Conservation (phyloP, 35 echinoderm and acorn worm species). For the Heliocidaris erythrogramma region DNA sequence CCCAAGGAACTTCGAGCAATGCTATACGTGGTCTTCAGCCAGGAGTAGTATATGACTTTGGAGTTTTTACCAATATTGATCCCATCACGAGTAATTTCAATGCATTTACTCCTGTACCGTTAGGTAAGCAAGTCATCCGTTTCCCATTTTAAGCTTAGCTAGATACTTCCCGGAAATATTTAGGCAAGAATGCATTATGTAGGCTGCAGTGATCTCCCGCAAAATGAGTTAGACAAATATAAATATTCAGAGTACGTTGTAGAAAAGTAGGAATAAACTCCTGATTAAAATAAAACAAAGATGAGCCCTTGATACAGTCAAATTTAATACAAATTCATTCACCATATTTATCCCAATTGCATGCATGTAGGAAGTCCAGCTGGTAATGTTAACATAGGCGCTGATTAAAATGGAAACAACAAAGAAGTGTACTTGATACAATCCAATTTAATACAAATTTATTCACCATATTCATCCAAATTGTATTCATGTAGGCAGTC, state of each 20-base stretch:
- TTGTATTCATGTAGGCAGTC: not conserved
- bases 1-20: not conserved
- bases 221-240: not conserved
- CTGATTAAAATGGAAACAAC: not conserved
- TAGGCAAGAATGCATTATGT: not conserved
- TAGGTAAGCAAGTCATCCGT: not conserved
- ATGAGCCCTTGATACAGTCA: not conserved
- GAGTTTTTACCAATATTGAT: constrained; percentile 10
- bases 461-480: no score
- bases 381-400: not conserved
- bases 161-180: not conserved
- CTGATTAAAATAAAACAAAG: not conserved
- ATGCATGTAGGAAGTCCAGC: not conserved
- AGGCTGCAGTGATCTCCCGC: not conserved
- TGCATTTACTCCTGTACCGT: not conserved
- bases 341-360: no score
- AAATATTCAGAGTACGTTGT: not conserved
- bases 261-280: not conserved
- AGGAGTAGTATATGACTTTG: not conserved
- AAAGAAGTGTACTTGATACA: no score
- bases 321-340: not conserved
- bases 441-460: no score
- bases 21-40: not conserved
- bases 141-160: not conserved
- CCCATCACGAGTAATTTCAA: not conserved